Conservation (phyloP, 2,113 vertebrate genomes). For the Thalassoma bifasciatum region DNA sequence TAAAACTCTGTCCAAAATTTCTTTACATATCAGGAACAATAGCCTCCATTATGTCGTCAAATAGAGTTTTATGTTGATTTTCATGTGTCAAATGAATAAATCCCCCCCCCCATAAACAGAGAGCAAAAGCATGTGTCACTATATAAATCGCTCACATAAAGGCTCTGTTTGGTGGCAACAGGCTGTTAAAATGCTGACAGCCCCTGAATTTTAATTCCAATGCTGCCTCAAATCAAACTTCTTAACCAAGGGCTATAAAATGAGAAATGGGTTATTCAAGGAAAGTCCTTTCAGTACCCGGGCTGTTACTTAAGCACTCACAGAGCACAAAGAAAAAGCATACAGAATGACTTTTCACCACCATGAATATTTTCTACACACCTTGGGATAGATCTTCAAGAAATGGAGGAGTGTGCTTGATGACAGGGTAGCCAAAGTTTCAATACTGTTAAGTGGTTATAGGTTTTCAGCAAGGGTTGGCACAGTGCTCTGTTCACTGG, state of each 20-base stretch:
- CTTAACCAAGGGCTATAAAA: slow-evolving; percentile 32
- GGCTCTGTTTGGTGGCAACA: slow-evolving; percentile 49
- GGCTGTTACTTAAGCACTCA: slow-evolving; percentile 43
- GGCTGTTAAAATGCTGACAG: slow-evolving; percentile 44
- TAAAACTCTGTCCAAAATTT: not conserved
- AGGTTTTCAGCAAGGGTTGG: slow-evolving; percentile 12
- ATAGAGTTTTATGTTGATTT: slow-evolving; percentile 14
- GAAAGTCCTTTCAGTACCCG: not conserved
- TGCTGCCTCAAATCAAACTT: slow-evolving; percentile 45
- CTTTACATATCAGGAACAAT: slow-evolving; percentile 11
- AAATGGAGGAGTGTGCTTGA: slow-evolving; percentile 19
- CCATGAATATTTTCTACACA: slow-evolving; percentile 51
- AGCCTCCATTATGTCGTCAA: not conserved
- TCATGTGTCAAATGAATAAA: not conserved
- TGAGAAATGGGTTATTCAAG: slow-evolving; percentile 14
- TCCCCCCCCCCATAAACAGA: not conserved
- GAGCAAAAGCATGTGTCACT: not conserved
- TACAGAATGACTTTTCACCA: slow-evolving; percentile 36
- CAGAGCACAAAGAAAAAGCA: slow-evolving; percentile 40
- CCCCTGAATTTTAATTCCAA: slow-evolving; percentile 33
- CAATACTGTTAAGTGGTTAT: slow-evolving; percentile 6
- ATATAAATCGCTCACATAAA: slow-evolving; percentile 41
- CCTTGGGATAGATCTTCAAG: slow-evolving; percentile 10
- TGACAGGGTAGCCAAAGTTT: slow-evolving; percentile 27
- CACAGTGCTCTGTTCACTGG: slow-evolving; percentile 15